Conservation (phyloP, 1,140 invertebrate species). For the Brachionus asplanchnoidis region DNA sequence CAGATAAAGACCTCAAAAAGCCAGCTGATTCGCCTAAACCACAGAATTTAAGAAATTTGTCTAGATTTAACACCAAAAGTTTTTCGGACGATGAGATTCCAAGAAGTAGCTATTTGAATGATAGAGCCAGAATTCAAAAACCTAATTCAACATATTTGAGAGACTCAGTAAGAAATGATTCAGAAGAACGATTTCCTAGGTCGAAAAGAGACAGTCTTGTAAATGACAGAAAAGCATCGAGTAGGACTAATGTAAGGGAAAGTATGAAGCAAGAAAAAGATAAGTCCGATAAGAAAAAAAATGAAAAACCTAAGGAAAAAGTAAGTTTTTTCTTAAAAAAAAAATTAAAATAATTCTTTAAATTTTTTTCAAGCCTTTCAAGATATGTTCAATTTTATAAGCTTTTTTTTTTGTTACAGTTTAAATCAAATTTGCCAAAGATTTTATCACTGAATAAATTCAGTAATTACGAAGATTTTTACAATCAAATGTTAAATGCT, state of each 20-base stretch:
- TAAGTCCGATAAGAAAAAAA: background rate
- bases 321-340: background rate
- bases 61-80: constrained; percentile 28
- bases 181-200: background rate
- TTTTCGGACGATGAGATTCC: constrained; percentile 20
- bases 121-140: background rate
- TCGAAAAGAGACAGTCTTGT: background rate
- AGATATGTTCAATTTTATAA: background rate
- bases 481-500: background rate
- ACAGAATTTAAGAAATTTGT: background rate
- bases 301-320: background rate
- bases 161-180: background rate
- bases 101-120: background rate
- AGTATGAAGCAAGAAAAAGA: background rate
- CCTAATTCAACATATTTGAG: constrained; percentile 27
- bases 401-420: background rate
- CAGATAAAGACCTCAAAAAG: background rate
- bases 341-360: background rate
- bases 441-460: background rate
- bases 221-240: background rate
- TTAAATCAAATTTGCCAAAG: background rate
- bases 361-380: background rate
- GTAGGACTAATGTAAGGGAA: background rate
- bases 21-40: background rate
- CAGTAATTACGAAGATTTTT: background rate